phyloP scores from a whole-genome alignment of 2,113 vertebrate genomes.

The Dryoscopus gambensis region DNA sequence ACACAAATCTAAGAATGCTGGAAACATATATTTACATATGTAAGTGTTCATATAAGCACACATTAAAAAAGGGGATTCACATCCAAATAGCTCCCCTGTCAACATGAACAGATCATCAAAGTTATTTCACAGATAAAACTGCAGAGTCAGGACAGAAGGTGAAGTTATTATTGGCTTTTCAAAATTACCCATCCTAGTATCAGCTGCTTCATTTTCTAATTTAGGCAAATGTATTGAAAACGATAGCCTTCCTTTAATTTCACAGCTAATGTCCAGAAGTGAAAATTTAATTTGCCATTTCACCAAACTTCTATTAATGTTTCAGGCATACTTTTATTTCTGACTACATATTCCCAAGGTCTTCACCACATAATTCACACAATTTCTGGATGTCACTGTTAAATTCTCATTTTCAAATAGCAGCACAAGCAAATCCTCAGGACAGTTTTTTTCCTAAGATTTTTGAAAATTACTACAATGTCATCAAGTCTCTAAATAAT shows the following conservation, averaged over 20 bases:
- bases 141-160: background rate
- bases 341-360: background rate
- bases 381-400: background rate
- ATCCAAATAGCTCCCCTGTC: background rate
- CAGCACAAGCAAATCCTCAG: background rate
- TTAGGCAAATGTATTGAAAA: background rate
- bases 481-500: background rate
- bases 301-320: background rate
- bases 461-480: background rate
- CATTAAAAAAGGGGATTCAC: background rate
- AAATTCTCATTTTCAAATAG: background rate
- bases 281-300: slow-evolving; percentile 10
- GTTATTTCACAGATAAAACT: background rate
- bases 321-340: background rate
- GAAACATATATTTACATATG: background rate
- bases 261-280: background rate
- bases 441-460: background rate
- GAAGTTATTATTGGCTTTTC: background rate
- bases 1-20: background rate
- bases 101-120: background rate
- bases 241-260: background rate
- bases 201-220: background rate
- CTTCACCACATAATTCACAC: background rate
- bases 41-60: background rate
- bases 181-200: background rate